These are phyloP conservation scores for Odocoileus virginianus DNA, from an alignment of 2,113 vertebrate species.

Conservation along the genomic window DNA sequence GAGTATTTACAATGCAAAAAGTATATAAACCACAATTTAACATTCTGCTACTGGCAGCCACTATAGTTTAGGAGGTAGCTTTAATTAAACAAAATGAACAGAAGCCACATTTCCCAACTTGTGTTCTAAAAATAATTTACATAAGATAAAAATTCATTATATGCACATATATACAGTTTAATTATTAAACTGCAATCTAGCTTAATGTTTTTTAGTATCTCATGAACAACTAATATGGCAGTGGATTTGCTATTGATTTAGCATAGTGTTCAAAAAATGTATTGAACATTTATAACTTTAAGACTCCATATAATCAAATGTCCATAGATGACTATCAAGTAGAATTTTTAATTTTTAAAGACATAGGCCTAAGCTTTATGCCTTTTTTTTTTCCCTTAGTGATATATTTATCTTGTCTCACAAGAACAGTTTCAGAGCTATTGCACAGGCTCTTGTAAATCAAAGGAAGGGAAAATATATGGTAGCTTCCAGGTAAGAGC, in stretches of 20 bases:
- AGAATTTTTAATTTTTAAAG: constrained; percentile 43
- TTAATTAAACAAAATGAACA: constrained; percentile 89
- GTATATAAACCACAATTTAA: constrained; percentile 86
- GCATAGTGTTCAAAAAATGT: constrained; percentile 60
- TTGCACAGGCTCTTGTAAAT: neutral
- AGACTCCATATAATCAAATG: constrained; percentile 29
- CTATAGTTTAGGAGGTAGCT: constrained; percentile 97
- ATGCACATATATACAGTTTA: constrained; percentile 87
- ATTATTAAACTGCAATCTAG: constrained; percentile 81
- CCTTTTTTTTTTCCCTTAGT: neutral
- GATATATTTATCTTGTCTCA: constrained; percentile 11
- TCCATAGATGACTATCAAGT: constrained; percentile 21
- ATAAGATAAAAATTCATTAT: constrained; percentile 86
- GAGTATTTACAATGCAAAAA: constrained; percentile 88
- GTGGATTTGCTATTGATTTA: constrained; percentile 75
- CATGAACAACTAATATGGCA: constrained; percentile 76
- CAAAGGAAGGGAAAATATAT: neutral
- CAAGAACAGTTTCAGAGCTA: constrained; percentile 18
- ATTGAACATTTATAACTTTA: constrained; percentile 45
- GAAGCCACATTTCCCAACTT: constrained; percentile 91
- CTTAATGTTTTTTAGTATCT: constrained; percentile 75
- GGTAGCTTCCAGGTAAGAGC: neutral
- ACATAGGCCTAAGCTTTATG: constrained; percentile 33
- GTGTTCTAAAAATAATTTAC: constrained; percentile 94
- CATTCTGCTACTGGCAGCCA: constrained; percentile 90